Conservation (phyloP, 2,888 invertebrate genomes). For the Melanostoma mellinum region DNA sequence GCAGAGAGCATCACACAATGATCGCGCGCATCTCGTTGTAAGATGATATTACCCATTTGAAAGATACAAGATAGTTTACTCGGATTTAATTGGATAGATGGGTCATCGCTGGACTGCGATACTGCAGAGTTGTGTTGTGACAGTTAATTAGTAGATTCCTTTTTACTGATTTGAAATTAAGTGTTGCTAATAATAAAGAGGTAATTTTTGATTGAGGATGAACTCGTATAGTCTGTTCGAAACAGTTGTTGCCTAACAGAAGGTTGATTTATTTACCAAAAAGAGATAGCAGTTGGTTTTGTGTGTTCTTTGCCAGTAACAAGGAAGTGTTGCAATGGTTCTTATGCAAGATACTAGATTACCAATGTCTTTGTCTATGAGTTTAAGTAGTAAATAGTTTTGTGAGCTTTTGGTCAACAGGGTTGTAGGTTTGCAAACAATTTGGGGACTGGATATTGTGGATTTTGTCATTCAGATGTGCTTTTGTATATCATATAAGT, state of each 20-base stretch:
- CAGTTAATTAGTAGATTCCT: constrained; percentile 57
- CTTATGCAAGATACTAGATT: constrained; percentile 27
- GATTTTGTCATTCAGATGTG: too few relatives aligned
- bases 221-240: too few relatives aligned
- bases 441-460: too few relatives aligned
- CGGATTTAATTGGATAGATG: constrained; percentile 58
- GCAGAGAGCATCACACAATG: constrained; percentile 30
- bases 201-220: too few relatives aligned
- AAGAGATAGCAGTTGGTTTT: background rate
- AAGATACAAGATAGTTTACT: constrained; percentile 46
- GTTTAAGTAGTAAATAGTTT: too few relatives aligned
- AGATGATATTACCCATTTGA: constrained; percentile 26
- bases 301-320: constrained; percentile 25
- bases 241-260: constrained; percentile 13
- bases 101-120: constrained; percentile 25
- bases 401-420: too few relatives aligned
- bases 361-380: too few relatives aligned
- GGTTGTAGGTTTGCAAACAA: too few relatives aligned
- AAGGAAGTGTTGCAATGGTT: constrained; percentile 47
- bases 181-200: too few relatives aligned
- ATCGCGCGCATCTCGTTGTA: constrained; percentile 31
- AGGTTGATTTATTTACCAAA: constrained; percentile 46
- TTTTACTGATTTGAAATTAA: background rate
- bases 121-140: constrained; percentile 1
- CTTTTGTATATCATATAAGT: too few relatives aligned